A percentile compares a stretch with the other conserved stretches of the same genome.
Evolutionary conservation across 2,113 vertebrate genomes (phyloP).

Genomic region (Corythoichthys intestinalis): DNA sequence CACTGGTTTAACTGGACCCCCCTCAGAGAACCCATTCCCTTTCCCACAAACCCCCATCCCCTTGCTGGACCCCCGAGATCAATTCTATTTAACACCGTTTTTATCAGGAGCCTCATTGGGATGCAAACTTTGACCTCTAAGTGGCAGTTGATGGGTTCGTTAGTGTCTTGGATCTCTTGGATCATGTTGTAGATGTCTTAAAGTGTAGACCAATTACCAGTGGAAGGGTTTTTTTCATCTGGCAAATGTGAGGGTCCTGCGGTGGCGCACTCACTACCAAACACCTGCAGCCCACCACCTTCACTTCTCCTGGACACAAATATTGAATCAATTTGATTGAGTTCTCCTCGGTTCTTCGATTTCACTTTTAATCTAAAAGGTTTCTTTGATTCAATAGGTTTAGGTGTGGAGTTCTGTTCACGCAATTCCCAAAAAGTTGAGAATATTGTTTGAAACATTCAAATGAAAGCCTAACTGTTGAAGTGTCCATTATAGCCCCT

Average conservation of each 20-base stretch:
- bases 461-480: too few species aligned
- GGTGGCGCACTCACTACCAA: neutral
- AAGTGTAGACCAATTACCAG: constrained; percentile 65
- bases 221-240: constrained; percentile 56
- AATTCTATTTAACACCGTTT: neutral
- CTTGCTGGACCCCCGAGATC: neutral
- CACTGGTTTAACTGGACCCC: constrained; percentile 35
- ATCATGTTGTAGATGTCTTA: constrained; percentile 73
- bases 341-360: neutral
- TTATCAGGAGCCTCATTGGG: neutral
- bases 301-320: neutral
- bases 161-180: constrained; percentile 66
- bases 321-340: neutral
- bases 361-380: neutral
- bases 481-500: too few species aligned
- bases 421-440: neutral
- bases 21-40: neutral
- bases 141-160: constrained; percentile 51
- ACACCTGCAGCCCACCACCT: neutral
- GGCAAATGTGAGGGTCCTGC: constrained; percentile 61
- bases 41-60: neutral
- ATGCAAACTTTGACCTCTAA: constrained; percentile 30
- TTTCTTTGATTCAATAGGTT: neutral
- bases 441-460: too few species aligned
- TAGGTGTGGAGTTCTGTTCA: neutral